Evolutionary conservation across 2,888 invertebrate species (phyloP), one percentile per base, ranked within the genome.

Genomic region (Chaitophorus viminalis): DNA sequence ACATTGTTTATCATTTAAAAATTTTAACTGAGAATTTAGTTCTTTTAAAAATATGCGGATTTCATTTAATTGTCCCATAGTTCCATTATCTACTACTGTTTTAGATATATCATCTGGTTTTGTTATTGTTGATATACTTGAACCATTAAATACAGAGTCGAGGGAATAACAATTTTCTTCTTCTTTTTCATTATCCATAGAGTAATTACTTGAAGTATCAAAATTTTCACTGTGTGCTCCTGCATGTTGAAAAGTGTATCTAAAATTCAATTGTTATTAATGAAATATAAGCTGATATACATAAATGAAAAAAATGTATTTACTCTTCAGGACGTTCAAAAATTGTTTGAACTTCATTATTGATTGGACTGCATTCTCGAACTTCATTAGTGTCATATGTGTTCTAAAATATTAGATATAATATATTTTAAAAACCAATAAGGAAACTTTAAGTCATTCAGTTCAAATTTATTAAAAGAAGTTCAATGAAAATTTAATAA

Each of bases 321-420:
- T 72, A 86, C 86, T 86, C n/a, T 4, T 77, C 29, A 52, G 65
- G 39, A 33, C 25, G 52, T 76, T 78, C 33, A 8, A 87, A 46
- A 74, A 87, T 81, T 25, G 18, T 29, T 5, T 81, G 74, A 25
- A 81, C 60, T 81, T 87, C 79, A n/a, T 74, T 72, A 33, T 74
- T 74, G 65, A 25, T 79, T 18, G 81, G 79, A 60, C 87, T 81
- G n/a, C 74, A 46, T 36, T 87, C 74, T 87, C 60, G 60, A 4
- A 6, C 31, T 68, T 84, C 31, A 33, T 46, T 25, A 8, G 68
- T 25, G 14, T 31, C 25, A 46, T 68, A 77, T 11, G 39, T 8
- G 25, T 77, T 33, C 84, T 84, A 52, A 31, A 84, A 84, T 14
- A n/a, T n/a, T n/a, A n/a, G n/a, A n/a, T n/a, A n/a, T n/a, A n/a